Base-by-base conservation (phyloP, 2,113 vertebrate genomes). In the Hippocampus abdominalis region DNA sequence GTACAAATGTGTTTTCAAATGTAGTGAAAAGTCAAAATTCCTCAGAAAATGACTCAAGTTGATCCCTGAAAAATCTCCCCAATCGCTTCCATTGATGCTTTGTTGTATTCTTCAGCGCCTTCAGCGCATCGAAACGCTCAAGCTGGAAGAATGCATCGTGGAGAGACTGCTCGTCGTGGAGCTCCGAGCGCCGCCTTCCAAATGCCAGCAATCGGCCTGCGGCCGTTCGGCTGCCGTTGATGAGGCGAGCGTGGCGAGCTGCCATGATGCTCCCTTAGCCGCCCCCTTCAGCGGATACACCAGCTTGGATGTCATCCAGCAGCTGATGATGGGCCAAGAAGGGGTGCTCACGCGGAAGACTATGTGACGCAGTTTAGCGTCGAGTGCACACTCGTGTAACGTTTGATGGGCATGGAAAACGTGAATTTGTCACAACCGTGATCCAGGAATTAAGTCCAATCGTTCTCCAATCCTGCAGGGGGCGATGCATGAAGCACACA, bases 381-480 rank as follows among this genome's bases (percentile, higher is more conserved):
- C 5, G 57, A 60, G 27, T 16, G 57, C 57, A 60, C 57, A 32
- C 27, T 60, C 27, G 57, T 15, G 1, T 60, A 60, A 60, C 25
- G 54, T 57, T 57, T 57, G 54, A 57, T 57, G 54, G 54, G 27
- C 57, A 60, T 60, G 57, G 57, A 60, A 60, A 60, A 29, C 27
- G 25, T 29, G 29, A 8, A 60, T 60, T 60, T 60, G 27, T 60
- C 42, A 44, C 13, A 13, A 44, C 13, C 57, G 16, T 60, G 51
- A 53, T 53, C 57, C 54, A 12, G n/a, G n/a, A 25, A 57, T 36
- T 25, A 57, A 12, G 10, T 23, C 54, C 36, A 25, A 42, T 44
- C n/a, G 40, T 64, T 23, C 63, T 64, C 61, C 61, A n/a, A 21
- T 63, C 61, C 61, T 23, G 61, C 36, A 42, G 61, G 36, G 61